A percentile compares a stretch with the other conserved stretches of the same genome.
Conservation (phyloP, 2,113 vertebrate genomes). For the Tenrec ecaudatus region DNA sequence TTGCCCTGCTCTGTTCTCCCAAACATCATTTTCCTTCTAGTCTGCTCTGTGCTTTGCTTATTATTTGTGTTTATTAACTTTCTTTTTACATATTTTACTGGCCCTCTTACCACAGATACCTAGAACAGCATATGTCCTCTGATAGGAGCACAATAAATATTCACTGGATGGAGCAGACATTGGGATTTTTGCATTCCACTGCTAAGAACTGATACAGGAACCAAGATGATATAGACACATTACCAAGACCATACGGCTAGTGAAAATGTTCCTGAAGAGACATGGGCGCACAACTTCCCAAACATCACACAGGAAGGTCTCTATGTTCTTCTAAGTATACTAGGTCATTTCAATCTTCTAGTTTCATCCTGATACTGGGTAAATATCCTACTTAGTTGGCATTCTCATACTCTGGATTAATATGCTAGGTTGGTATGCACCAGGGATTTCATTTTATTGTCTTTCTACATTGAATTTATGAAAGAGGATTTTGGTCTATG, state of each 20-base stretch:
- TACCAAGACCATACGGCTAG: not conserved
- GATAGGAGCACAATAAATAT: constrained; percentile 46
- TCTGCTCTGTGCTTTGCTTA: not conserved
- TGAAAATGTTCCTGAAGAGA: not conserved
- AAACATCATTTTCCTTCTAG: not conserved
- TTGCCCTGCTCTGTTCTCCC: not conserved
- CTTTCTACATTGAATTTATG: not conserved
- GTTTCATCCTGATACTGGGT: not conserved
- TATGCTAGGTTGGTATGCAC: not conserved
- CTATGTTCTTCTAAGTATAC: not conserved
- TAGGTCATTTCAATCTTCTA: not conserved
- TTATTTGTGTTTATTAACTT: not conserved
- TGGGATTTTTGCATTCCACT: not conserved
- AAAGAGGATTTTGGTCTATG: not conserved
- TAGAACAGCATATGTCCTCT: not conserved
- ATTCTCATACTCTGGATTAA: not conserved
- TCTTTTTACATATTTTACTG: not conserved
- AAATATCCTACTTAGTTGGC: not conserved
- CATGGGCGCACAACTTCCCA: constrained; percentile 11
- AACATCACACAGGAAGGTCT: not conserved
- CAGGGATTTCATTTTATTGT: not conserved
- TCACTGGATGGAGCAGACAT: not conserved
- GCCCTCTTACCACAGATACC: not conserved
- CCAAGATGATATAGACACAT: not conserved
- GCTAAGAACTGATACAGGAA: not conserved